Percentiles rank a stretch among this genome's conserved stretches.
Evolutionary conservation across 1,140 invertebrate genomes (phyloP).

Genomic region (Diabrotica virgifera): DNA sequence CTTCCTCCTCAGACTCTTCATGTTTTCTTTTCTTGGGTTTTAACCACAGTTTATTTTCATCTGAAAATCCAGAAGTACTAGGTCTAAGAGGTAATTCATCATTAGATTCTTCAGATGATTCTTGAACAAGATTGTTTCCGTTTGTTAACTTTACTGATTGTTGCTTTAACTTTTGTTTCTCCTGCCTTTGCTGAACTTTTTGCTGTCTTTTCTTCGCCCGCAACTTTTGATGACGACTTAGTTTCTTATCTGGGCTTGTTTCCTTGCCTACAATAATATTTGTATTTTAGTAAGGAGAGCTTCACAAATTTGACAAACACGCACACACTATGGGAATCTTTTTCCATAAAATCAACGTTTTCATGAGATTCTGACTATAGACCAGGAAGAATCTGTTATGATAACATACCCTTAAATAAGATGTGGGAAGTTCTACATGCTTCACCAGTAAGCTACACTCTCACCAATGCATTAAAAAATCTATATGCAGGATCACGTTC

Average conservation of each 20-base stretch:
- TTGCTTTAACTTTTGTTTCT: slow-evolving; percentile 46
- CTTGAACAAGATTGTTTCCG: slow-evolving; percentile 17
- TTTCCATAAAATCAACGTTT: too few relatives aligned
- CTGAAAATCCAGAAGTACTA: slow-evolving; percentile 54
- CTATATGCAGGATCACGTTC: too few relatives aligned
- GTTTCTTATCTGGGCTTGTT: slow-evolving; percentile 50
- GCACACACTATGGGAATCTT: too few relatives aligned
- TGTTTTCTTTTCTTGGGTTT: slow-evolving; percentile 52
- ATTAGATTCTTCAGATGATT: slow-evolving; percentile 25
- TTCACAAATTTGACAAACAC: too few relatives aligned
- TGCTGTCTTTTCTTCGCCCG: slow-evolving; percentile 60
- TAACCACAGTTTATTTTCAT: slow-evolving; percentile 69
- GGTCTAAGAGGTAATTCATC: slow-evolving; percentile 26
- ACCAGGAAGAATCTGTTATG: too few relatives aligned
- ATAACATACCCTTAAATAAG: too few relatives aligned
- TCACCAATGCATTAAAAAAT: too few relatives aligned
- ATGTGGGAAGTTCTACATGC: too few relatives aligned
- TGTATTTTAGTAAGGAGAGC: not conserved
- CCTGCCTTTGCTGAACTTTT: slow-evolving; percentile 56
- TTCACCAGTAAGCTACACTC: too few relatives aligned
- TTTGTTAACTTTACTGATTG: slow-evolving; percentile 35
- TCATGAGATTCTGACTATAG: too few relatives aligned
- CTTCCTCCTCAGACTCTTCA: slow-evolving; percentile 23
- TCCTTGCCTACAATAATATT: not conserved
- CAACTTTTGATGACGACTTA: slow-evolving; percentile 68